Conservation (phyloP, 2,888 invertebrate genomes). For the Aporophyla nigra region DNA sequence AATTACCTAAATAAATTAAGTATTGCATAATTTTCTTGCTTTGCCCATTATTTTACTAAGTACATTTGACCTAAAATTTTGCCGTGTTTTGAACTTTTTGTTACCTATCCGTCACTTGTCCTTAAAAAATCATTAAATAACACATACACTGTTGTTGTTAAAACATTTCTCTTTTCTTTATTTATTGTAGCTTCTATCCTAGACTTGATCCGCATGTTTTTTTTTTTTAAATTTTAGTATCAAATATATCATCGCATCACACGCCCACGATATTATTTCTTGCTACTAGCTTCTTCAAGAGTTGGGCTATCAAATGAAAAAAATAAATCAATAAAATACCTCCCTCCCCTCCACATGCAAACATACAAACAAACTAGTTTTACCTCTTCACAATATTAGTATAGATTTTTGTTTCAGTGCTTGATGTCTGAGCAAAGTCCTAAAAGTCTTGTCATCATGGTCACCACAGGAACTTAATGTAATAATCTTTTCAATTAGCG, state of each 20-base stretch:
- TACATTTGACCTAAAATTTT: background rate
- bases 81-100: background rate
- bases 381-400: too few relatives aligned
- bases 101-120: too few relatives aligned
- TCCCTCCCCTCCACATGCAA: too few relatives aligned
- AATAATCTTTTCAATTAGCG: constrained; percentile 42
- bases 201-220: too few relatives aligned
- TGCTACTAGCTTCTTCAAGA: too few relatives aligned
- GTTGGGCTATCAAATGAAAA: too few relatives aligned
- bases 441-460: background rate
- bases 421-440: background rate
- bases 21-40: background rate
- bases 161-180: background rate
- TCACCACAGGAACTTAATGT: constrained; percentile 14
- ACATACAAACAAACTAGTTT: too few relatives aligned
- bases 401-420: background rate
- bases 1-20: too few relatives aligned
- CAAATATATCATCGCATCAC: too few relatives aligned
- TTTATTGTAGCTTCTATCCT: background rate
- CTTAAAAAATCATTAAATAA: background rate
- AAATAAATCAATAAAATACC: too few relatives aligned
- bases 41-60: background rate
- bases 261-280: too few relatives aligned
- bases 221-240: too few relatives aligned
- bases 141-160: background rate